Evolutionary conservation across 2,113 vertebrate species (phyloP).

Genomic region (Lynx canadensis): DNA sequence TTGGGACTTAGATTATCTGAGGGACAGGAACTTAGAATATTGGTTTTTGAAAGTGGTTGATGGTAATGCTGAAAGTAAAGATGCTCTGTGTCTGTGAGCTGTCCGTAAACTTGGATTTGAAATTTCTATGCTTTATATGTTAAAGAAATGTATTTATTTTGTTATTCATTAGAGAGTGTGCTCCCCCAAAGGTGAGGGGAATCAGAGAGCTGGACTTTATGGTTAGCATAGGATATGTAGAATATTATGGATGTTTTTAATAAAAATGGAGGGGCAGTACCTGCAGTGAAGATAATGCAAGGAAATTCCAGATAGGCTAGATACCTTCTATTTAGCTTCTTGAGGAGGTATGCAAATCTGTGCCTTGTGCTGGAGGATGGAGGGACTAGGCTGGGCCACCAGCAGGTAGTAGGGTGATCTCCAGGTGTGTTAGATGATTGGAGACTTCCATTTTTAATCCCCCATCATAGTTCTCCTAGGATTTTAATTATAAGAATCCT

Average conservation of each 20-base stretch:
- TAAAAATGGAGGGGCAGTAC: not conserved
- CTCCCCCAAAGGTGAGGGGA: not conserved
- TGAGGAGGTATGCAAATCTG: not conserved
- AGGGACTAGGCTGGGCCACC: not conserved
- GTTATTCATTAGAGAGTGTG: not conserved
- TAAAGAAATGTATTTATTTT: constrained; percentile 13
- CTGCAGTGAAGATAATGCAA: not conserved
- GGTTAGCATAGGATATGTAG: not conserved
- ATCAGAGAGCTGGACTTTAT: not conserved
- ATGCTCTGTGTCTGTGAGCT: not conserved
- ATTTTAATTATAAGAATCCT: constrained; percentile 29
- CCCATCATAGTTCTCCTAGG: not conserved
- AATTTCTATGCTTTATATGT: constrained; percentile 1
- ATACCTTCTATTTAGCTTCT: not conserved
- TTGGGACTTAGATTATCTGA: not conserved
- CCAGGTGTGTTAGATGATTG: not conserved
- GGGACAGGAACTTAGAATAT: constrained; percentile 39
- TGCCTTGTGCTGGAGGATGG: not conserved
- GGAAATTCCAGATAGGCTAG: not conserved
- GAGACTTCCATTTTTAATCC: not conserved
- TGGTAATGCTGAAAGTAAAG: not conserved
- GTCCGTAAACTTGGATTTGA: not conserved
- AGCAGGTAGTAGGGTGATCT: not conserved
- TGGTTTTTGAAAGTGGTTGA: constrained; percentile 23
- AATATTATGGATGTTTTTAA: not conserved